These are phyloP conservation scores for Geodia barretti DNA, from an alignment of 37 sponge, comb jelly and placozoan genomes.

Conservation along the genomic window DNA sequence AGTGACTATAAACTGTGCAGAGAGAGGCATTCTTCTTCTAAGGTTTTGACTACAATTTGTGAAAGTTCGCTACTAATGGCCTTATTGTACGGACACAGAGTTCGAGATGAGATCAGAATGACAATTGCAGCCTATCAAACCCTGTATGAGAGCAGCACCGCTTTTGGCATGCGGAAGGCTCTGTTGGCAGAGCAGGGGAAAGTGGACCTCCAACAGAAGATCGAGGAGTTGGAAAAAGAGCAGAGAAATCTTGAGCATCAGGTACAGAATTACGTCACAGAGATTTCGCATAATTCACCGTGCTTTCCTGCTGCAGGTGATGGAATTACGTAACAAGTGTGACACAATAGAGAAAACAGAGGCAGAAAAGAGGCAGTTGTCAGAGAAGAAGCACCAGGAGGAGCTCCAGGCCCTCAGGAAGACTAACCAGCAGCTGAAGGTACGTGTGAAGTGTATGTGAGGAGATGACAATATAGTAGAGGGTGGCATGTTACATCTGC, in stretches of 20 bases:
- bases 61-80: background rate
- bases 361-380: slow-evolving; percentile 86
- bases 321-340: slow-evolving; percentile 89
- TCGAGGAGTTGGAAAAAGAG: slow-evolving; percentile 75
- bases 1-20: slow-evolving; percentile 95
- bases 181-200: slow-evolving; percentile 99
- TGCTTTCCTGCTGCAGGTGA: slow-evolving; percentile 30
- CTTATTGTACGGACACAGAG: slow-evolving; percentile 42
- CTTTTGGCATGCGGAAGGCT: slow-evolving; percentile 98
- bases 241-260: slow-evolving; percentile 83
- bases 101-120: slow-evolving; percentile 98
- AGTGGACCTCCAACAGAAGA: slow-evolving; percentile 85
- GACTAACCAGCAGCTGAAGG: slow-evolving; percentile 95
- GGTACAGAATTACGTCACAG: slow-evolving; percentile 23
- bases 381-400: slow-evolving; percentile 96
- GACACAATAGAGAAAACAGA: slow-evolving; percentile 98
- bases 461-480: background rate
- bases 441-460: background rate
- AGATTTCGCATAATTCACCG: background rate
- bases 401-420: slow-evolving; percentile 93
- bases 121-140: slow-evolving; percentile 99
- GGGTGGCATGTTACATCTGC: background rate
- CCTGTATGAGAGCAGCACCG: slow-evolving; percentile 99
- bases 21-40: slow-evolving; percentile 91
- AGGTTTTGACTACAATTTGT: slow-evolving; percentile 38